Conservation (phyloP, 2,888 invertebrate species). For the Drosophila pseudotakahashii region DNA sequence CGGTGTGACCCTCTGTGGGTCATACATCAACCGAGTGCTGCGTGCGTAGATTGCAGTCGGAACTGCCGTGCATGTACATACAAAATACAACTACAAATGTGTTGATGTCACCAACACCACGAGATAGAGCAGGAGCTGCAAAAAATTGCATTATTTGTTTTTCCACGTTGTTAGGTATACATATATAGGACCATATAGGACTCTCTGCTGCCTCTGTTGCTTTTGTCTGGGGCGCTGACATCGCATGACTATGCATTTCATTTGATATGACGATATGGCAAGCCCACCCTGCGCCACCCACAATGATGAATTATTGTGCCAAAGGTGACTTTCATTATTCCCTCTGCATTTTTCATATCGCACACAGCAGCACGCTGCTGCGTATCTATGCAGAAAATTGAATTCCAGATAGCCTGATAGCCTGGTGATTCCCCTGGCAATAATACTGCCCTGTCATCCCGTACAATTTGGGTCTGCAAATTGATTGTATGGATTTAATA, state of each 20-base stretch:
- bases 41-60: conserved; percentile 45
- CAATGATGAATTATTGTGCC: conserved; percentile 71
- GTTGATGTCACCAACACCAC: conserved; percentile 34
- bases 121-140: conserved; percentile 21
- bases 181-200: background rate
- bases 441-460: conserved; percentile 71
- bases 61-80: conserved; percentile 5
- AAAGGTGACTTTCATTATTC: conserved; percentile 77
- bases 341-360: conserved; percentile 46
- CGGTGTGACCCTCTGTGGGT: conserved; percentile 29
- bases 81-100: conserved; percentile 19
- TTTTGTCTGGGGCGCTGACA: conserved; percentile 46
- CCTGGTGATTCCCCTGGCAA: conserved; percentile 20
- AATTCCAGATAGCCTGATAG: conserved; percentile 55
- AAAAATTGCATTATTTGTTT: conserved; percentile 74
- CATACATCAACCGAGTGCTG: conserved; percentile 66
- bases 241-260: conserved; percentile 77
- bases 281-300: conserved; percentile 5
- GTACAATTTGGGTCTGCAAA: conserved; percentile 50
- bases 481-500: conserved; percentile 76
- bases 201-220: background rate
- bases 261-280: conserved; percentile 60
- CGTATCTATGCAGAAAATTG: conserved; percentile 78
- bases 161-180: conserved; percentile 33
- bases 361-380: conserved; percentile 6